Percentiles rank a stretch among this genome's conserved stretches.
phyloP scores from a whole-genome alignment of 1,140 invertebrate genomes.

The Drusus annulatus region DNA sequence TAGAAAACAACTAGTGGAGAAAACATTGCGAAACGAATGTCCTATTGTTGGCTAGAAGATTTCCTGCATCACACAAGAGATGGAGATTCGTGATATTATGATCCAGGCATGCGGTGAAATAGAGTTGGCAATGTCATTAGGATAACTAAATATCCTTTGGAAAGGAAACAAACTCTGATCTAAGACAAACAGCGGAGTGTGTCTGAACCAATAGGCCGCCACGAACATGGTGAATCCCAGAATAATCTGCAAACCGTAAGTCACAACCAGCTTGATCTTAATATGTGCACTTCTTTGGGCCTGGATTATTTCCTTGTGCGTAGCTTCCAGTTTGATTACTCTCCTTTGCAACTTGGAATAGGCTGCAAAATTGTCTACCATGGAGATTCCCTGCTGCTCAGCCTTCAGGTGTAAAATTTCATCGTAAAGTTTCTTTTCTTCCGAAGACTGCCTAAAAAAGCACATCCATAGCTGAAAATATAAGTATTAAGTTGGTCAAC shows the following conservation, averaged over 20 bases:
- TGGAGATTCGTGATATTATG: constrained; percentile 66
- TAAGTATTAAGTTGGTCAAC: no score
- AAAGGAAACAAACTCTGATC: constrained; percentile 66
- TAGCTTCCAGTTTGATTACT: constrained; percentile 65
- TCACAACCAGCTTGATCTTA: constrained; percentile 64
- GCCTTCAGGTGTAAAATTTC: constrained; percentile 65
- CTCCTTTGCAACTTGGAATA: constrained; percentile 68
- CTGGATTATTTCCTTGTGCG: constrained; percentile 64
- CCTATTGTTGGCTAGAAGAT: neutral
- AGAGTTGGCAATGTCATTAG: constrained; percentile 65
- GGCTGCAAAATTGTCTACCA: constrained; percentile 70
- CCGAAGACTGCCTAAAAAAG: constrained; percentile 63
- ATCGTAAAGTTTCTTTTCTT: constrained; percentile 63
- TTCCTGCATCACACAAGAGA: constrained; percentile 39
- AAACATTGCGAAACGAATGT: neutral
- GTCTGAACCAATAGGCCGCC: constrained; percentile 66
- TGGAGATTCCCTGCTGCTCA: constrained; percentile 66
- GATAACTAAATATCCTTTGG: constrained; percentile 64
- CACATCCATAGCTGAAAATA: constrained; percentile 65
- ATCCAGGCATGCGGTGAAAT: constrained; percentile 69
- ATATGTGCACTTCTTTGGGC: constrained; percentile 63
- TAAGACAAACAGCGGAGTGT: constrained; percentile 65
- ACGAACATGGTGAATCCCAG: constrained; percentile 63
- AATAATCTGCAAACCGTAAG: constrained; percentile 63
- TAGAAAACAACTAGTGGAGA: no score